Evolutionary conservation across 2,888 invertebrate genomes (phyloP).

Genomic region (Lasioglossum zephyrum): DNA sequence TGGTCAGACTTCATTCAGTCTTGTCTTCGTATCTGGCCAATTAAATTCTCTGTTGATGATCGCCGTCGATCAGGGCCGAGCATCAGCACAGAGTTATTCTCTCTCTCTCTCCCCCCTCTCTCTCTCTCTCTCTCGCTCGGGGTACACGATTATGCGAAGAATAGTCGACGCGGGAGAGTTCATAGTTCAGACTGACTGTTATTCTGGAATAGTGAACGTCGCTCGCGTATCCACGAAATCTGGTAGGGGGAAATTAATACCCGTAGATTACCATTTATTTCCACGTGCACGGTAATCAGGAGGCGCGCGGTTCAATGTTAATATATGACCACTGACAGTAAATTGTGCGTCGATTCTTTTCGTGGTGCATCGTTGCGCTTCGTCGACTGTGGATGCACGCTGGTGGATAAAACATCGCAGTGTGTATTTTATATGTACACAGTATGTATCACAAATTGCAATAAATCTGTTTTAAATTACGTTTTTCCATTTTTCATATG

Average conservation of each 20-base stretch:
- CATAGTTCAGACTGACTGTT: constrained; percentile 60
- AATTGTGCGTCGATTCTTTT: constrained; percentile 72
- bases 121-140: neutral
- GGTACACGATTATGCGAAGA: neutral
- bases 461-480: no score
- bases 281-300: neutral
- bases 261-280: constrained; percentile 68
- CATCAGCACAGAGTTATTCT: neutral
- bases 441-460: no score
- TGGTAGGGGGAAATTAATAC: constrained; percentile 61
- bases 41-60: neutral
- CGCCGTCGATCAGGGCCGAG: neutral
- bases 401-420: no score
- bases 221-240: constrained; percentile 64
- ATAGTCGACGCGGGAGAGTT: constrained; percentile 35
- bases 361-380: constrained; percentile 58
- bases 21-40: neutral
- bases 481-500: no score
- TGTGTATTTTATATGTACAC: no score
- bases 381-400: constrained; percentile 61
- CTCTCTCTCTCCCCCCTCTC: neutral
- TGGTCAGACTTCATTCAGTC: constrained; percentile 7
- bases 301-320: constrained; percentile 65
- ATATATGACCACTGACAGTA: constrained; percentile 68
- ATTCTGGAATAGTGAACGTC: constrained; percentile 58